Percentiles rank a stretch among this genome's conserved stretches.
Conservation (phyloP, 2,888 invertebrate genomes). For the Cataglyphis altisquamis region DNA sequence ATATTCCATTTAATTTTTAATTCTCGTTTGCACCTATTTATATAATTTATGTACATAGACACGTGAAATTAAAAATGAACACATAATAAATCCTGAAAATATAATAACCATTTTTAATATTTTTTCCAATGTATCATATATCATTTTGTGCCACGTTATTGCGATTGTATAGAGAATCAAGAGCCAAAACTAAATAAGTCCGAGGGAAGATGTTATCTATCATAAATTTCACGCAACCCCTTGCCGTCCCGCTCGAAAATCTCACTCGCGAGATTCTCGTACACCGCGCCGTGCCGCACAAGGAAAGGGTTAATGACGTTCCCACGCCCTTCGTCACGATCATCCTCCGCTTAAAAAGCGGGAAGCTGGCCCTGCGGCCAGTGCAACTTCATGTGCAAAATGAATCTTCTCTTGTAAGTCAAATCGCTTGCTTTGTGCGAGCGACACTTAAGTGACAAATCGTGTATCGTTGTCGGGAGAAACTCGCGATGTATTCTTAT, state of each 20-base stretch:
- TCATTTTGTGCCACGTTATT: neutral
- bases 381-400: constrained; percentile 23
- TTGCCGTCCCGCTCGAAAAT: constrained; percentile 24
- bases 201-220: constrained; percentile 13
- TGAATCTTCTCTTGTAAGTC: constrained; percentile 21
- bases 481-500: neutral
- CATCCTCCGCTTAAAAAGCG: constrained; percentile 25
- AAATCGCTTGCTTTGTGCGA: constrained; percentile 59
- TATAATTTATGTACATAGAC: neutral
- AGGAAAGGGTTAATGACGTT: constrained; percentile 51
- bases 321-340: constrained; percentile 45
- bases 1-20: neutral
- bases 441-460: constrained; percentile 68
- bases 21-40: neutral
- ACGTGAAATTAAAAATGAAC: neutral
- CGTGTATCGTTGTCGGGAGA: constrained; percentile 47
- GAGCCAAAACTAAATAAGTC: constrained; percentile 16
- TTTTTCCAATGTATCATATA: no score
- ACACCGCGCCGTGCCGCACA: constrained; percentile 21
- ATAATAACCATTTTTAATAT: neutral
- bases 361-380: constrained; percentile 4
- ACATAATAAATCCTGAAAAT: no score
- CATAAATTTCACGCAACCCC: constrained; percentile 27
- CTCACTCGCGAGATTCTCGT: constrained; percentile 15
- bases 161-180: neutral